phyloP scores from a whole-genome alignment of 2,888 invertebrate species.

The Drosophila rubida region DNA sequence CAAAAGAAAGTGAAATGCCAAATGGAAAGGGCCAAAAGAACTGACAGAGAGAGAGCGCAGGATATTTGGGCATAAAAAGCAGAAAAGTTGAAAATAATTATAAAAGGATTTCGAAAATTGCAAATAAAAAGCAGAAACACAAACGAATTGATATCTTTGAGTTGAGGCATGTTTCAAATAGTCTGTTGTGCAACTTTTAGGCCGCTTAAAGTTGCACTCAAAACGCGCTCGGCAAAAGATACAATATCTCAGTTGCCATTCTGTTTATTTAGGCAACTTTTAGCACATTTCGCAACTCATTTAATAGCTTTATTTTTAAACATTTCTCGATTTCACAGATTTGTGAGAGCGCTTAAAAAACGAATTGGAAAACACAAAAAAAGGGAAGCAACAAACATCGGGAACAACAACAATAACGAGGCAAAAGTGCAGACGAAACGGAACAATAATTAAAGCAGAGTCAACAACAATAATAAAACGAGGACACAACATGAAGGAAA shows the following conservation, averaged over 20 bases:
- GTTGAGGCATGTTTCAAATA: background rate
- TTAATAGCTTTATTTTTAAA: too few relatives aligned
- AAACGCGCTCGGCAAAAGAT: too few relatives aligned
- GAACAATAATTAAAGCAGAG: slow-evolving; percentile 76
- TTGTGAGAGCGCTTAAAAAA: slow-evolving; percentile 7
- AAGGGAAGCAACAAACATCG: slow-evolving; percentile 17
- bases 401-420: slow-evolving; percentile 12
- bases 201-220: too few relatives aligned
- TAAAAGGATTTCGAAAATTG: background rate
- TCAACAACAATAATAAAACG: slow-evolving; percentile 37
- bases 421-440: slow-evolving; percentile 68
- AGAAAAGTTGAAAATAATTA: slow-evolving; percentile 1
- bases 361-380: slow-evolving; percentile 27
- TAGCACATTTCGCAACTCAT: too few relatives aligned
- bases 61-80: background rate
- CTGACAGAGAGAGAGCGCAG: background rate
- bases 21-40: slow-evolving; percentile 1
- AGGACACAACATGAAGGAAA: slow-evolving; percentile 41
- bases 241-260: background rate
- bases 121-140: background rate
- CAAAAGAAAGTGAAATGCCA: slow-evolving; percentile 76
- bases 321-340: slow-evolving; percentile 44
- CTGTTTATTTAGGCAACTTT: too few relatives aligned
- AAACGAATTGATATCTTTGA: background rate
- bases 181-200: too few relatives aligned